Base-by-base conservation (phyloP, 2,113 vertebrate genomes). In the Aegithalos caudatus region DNA sequence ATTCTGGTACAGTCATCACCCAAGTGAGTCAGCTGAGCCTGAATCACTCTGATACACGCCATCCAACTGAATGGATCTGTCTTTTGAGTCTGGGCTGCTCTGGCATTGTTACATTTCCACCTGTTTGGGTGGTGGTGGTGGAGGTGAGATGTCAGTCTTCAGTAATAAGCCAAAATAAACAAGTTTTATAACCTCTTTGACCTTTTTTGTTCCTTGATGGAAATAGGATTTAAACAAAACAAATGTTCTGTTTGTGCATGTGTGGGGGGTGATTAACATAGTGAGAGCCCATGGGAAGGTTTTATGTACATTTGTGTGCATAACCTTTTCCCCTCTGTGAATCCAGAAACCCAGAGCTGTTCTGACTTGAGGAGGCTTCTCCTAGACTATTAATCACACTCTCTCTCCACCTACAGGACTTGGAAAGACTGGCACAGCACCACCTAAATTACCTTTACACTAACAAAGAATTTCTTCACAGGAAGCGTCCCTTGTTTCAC, bases 11-110 rank as follows among this genome's bases (percentile, higher is more conserved):
- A 71, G 88, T 74, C 90, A 90, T 66, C 53, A 48, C 10, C 61
- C 76, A 33, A 94, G 51, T 94, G 93, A 96, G 85, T 96, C 96
- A 96, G 92, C 86, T 93, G 88, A 88, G 85, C 53, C 79, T 95
- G 95, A 97, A 65, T 95, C 96, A 97, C 47, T 16, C 89, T 54
- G 81, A 61, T 25, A 12, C 0, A 3, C 73, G 64, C 18, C 8
- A 28, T 14, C 0, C 0, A 48, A 66, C 11, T 19, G 27, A 77
- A 86, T n/a, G 47, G 37, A 85, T 87, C 54, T 44, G 19, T 47
- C 87, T 83, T 65, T n/a, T 56, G 47, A 60, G 24, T 62, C 10
- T 77, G 71, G 44, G 60, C 73, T 71, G 25, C 33, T 94, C 64
- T 81, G 66, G 51, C 16, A 73, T 29, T 54, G 29, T 66, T 47